Conservation (phyloP, 2,113 vertebrate species). For the Dunckerocampus dactyliophorus region DNA sequence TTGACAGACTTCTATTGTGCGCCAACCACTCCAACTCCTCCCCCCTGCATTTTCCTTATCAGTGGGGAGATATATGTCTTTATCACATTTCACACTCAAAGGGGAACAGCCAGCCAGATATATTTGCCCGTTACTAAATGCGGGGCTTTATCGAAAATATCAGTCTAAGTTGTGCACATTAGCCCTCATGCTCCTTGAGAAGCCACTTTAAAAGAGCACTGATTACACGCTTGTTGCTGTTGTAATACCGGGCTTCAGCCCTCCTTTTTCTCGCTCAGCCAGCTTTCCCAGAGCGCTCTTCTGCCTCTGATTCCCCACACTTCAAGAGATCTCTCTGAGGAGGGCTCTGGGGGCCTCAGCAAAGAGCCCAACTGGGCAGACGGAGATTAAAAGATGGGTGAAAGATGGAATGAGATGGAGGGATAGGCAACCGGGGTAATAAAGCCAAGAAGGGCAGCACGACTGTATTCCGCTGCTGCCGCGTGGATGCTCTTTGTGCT, state of each 20-base stretch:
- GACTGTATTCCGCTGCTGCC: slow-evolving; percentile 20
- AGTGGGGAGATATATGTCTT: slow-evolving; percentile 69
- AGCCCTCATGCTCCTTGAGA: slow-evolving; percentile 63
- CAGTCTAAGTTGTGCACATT: slow-evolving; percentile 70
- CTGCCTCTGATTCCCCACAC: slow-evolving; percentile 63
- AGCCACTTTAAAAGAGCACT: slow-evolving; percentile 65
- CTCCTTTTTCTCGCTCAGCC: slow-evolving; percentile 48
- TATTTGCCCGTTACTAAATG: slow-evolving; percentile 68
- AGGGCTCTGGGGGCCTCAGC: slow-evolving; percentile 65
- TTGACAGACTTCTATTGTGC: slow-evolving; percentile 67
- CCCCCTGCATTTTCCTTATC: slow-evolving; percentile 62
- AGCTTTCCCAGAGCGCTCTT: slow-evolving; percentile 58
- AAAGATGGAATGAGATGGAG: slow-evolving; percentile 49
- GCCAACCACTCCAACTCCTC: slow-evolving; percentile 60
- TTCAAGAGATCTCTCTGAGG: slow-evolving; percentile 70
- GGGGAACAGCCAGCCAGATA: slow-evolving; percentile 59
- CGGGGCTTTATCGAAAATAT: slow-evolving; percentile 69
- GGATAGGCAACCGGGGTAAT: slow-evolving; percentile 42
- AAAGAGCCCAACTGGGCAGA: slow-evolving; percentile 49
- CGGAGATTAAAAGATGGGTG: slow-evolving; percentile 60
- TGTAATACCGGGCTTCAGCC: slow-evolving; percentile 56
- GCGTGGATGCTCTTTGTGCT: slow-evolving; percentile 32
- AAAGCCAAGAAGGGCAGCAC: slow-evolving; percentile 44
- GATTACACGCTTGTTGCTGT: slow-evolving; percentile 75
- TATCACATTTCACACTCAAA: slow-evolving; percentile 71